Base-by-base conservation (phyloP, 37 sponge, comb jelly and placozoan species). In the Cladorhizidae sp. region DNA sequence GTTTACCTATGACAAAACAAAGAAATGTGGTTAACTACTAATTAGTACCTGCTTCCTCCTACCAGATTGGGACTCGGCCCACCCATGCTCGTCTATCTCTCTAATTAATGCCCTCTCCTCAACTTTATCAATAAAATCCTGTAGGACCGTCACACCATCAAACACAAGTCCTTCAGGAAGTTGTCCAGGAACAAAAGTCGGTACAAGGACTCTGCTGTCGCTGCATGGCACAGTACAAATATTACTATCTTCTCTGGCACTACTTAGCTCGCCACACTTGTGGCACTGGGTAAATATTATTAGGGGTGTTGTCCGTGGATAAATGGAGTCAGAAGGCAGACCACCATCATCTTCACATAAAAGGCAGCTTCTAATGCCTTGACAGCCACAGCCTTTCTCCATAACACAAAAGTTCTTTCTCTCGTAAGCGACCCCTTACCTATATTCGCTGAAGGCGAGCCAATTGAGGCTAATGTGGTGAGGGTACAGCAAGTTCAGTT, bases 21-120 rank as follows among this genome's bases (percentile, higher is more conserved):
- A n/a, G n/a, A n/a, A n/a, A n/a, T n/a, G n/a, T n/a, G n/a, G n/a
- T n/a, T 45, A 45, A 9, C 8, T 45, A 9, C 49, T 12, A 12
- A 45, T 45, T 9, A 12, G 35, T 51, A 91, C 95, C 80, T 95
- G 99, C 72, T 98, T 98, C 21, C 71, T 58, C 32, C 99, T 74
- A 36, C 99, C 99, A 20, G 96, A 96, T 58, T 96, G 96, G 18
- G 99, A 98, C 54, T 83, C 77, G 29, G 52, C 84, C 99, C 99
- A 98, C 25, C 37, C 73, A 22, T 32, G 33, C 2, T 32, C 29
- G 67, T 96, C 93, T 32, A 98, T 89, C 22, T 37, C 67, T 17
- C 35, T 20, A 1, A 88, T 59, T 0, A 98, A 36, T 18, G 73
- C 57, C 22, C 15, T 32, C 82, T 98, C 98, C 75, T 90, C 95